Percentiles rank a stretch among this genome's conserved stretches.
These are phyloP conservation scores for Semotilus atromaculatus DNA, from an alignment of 2,797 vertebrate species.

Conservation along the genomic window DNA sequence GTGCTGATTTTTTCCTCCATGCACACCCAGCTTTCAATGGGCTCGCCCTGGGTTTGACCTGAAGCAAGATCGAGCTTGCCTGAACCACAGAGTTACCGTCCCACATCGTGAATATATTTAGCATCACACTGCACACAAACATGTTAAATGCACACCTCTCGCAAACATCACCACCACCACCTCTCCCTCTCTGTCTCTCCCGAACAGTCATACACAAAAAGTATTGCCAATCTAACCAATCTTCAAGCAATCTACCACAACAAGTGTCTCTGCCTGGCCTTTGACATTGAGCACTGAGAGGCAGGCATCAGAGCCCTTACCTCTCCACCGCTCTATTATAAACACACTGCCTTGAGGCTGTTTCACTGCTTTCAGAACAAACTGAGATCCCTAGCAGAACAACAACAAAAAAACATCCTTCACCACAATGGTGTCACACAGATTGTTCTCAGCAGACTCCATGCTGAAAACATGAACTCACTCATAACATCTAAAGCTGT, in stretches of 20 bases:
- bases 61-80: constrained; percentile 58
- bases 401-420: constrained; percentile 45
- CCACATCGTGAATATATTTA: constrained; percentile 35
- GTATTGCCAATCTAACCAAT: constrained; percentile 39
- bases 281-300: constrained; percentile 30
- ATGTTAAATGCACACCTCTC: neutral
- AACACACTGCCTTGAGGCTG: constrained; percentile 45
- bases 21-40: constrained; percentile 65
- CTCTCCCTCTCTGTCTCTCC: neutral
- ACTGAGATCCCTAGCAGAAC: constrained; percentile 45
- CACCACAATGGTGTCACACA: constrained; percentile 44
- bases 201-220: neutral
- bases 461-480: constrained; percentile 30
- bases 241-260: constrained; percentile 45
- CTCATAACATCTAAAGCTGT: constrained; percentile 11
- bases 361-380: constrained; percentile 41
- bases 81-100: neutral
- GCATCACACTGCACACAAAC: neutral
- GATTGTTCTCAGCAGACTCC: neutral
- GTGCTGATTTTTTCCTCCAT: constrained; percentile 61
- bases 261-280: constrained; percentile 38
- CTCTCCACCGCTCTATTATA: constrained; percentile 34
- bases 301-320: constrained; percentile 24
- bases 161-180: neutral
- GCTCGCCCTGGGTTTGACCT: constrained; percentile 64